Evolutionary conservation across 2,888 invertebrate genomes (phyloP).

Genomic region (Hedychridium roseum): DNA sequence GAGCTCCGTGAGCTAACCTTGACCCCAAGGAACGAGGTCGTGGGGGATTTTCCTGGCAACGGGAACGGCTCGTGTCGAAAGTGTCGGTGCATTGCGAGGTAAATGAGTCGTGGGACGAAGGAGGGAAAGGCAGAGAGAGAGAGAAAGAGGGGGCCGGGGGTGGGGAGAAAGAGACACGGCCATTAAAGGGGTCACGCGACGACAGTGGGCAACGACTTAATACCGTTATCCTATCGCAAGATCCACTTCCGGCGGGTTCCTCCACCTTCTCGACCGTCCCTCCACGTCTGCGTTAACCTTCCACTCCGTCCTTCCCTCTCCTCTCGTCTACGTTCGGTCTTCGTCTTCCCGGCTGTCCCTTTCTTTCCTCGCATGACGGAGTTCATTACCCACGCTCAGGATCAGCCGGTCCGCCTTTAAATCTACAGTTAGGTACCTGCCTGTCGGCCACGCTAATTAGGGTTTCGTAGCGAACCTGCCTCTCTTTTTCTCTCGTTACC

Average conservation of each 20-base stretch:
- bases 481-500: slow-evolving; percentile 32
- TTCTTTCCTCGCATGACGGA: slow-evolving; percentile 20
- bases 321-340: slow-evolving; percentile 1
- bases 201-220: slow-evolving; percentile 42
- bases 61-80: not conserved
- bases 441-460: slow-evolving; percentile 44
- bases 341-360: not conserved
- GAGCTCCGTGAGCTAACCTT: no score
- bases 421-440: slow-evolving; percentile 48
- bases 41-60: no score
- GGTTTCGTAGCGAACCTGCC: slow-evolving; percentile 29
- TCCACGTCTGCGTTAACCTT: not conserved
- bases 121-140: not conserved
- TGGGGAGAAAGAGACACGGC: not conserved
- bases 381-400: slow-evolving; percentile 44
- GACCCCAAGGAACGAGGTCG: slow-evolving; percentile 18
- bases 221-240: slow-evolving; percentile 50
- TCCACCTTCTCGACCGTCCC: slow-evolving; percentile 5
- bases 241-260: slow-evolving; percentile 45
- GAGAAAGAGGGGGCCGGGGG: not conserved
- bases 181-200: slow-evolving; percentile 40
- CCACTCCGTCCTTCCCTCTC: not conserved
- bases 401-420: slow-evolving; percentile 43
- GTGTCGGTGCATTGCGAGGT: not conserved
- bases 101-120: slow-evolving; percentile 20